Evolutionary conservation across 1,140 invertebrate species (phyloP).

Genomic region (Lepidurus apus): DNA sequence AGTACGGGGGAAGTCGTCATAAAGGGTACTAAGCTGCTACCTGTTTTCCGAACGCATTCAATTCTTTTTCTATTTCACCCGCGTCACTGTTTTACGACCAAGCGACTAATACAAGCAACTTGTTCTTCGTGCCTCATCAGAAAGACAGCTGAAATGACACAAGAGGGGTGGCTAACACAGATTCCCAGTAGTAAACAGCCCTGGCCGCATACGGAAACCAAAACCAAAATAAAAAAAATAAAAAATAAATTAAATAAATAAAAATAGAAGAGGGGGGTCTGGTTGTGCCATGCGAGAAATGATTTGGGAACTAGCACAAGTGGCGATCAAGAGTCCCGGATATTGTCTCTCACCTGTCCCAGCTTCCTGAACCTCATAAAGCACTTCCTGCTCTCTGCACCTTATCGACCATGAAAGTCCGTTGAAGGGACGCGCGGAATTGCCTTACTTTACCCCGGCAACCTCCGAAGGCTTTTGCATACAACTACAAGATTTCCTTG

Average conservation of each 20-base stretch:
- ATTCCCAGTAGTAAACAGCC: too few species aligned
- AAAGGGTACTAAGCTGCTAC: not conserved
- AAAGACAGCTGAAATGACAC: not conserved
- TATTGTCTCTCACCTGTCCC: slow-evolving; percentile 18
- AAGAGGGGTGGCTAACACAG: not conserved
- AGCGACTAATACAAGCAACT: not conserved
- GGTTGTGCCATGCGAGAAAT: not conserved
- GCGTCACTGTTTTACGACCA: not conserved
- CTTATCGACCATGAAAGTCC: slow-evolving; percentile 17
- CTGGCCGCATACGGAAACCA: too few species aligned
- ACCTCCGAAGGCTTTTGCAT: not conserved
- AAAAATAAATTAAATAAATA: not conserved
- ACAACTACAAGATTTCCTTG: not conserved
- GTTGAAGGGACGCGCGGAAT: not conserved
- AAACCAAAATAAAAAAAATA: too few species aligned
- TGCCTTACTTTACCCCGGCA: not conserved
- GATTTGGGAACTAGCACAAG: not conserved
- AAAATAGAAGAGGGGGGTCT: not conserved
- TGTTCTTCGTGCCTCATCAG: not conserved
- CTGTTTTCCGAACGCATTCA: not conserved
- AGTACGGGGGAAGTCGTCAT: not conserved
- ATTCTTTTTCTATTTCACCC: not conserved
- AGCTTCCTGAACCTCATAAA: slow-evolving; percentile 2
- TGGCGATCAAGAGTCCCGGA: slow-evolving; percentile 10
- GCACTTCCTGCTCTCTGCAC: not conserved